These are phyloP conservation scores for Aphelocoma californica DNA, from an alignment of 2,797 vertebrate species.

Conservation along the genomic window DNA sequence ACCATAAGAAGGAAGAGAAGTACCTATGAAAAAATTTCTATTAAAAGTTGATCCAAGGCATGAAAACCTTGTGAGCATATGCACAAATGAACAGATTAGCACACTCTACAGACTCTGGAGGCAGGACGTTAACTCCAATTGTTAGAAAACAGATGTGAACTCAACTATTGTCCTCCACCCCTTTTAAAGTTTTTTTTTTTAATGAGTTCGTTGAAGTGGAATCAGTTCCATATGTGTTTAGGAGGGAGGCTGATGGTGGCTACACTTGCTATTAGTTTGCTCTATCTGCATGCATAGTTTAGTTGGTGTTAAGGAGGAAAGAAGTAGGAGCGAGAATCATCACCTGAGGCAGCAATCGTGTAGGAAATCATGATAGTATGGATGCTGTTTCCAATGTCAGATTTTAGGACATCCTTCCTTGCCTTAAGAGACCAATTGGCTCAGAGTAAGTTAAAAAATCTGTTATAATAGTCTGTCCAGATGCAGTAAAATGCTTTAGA, in stretches of 20 bases:
- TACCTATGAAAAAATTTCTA: not conserved
- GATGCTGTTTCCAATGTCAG: not conserved
- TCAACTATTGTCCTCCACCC: not conserved
- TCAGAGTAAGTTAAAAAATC: not conserved
- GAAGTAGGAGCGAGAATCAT: not conserved
- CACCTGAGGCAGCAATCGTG: not conserved
- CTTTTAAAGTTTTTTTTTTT: not conserved
- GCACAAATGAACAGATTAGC: not conserved
- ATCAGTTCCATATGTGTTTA: not conserved
- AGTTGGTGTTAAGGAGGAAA: not conserved
- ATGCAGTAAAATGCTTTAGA: not conserved
- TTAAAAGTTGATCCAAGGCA: not conserved
- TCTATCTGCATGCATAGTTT: not conserved
- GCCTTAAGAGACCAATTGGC: not conserved
- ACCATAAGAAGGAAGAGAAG: not conserved
- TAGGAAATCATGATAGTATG: not conserved
- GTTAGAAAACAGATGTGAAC: slow-evolving; percentile 15
- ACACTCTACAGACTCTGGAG: not conserved
- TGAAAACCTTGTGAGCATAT: not conserved
- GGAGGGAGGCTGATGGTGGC: not conserved
- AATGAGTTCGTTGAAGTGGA: not conserved
- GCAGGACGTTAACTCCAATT: not conserved
- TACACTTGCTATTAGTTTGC: not conserved
- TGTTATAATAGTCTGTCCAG: not conserved
- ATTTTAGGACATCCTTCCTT: not conserved